Percentiles rank a stretch among this genome's conserved stretches.
phyloP scores from a whole-genome alignment of 1,140 invertebrate species.

The Triops longicaudatus region DNA sequence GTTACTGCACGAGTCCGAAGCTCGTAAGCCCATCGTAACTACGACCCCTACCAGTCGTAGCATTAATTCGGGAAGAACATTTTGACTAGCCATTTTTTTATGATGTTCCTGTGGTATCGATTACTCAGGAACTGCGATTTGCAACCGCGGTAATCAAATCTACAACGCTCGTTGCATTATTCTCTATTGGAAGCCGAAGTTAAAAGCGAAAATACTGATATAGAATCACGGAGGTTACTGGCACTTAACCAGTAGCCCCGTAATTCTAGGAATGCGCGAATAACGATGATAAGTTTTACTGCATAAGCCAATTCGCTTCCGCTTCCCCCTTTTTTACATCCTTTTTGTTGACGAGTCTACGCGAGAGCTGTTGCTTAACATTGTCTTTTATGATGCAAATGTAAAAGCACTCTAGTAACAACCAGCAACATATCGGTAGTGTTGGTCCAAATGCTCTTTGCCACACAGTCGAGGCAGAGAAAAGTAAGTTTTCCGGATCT shows the following conservation, averaged over 20 bases:
- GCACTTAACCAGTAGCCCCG: too few species aligned
- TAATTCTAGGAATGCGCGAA: too few species aligned
- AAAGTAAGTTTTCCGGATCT: constrained; percentile 12
- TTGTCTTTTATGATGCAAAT: constrained; percentile 9
- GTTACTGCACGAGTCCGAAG: neutral
- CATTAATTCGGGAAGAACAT: neutral
- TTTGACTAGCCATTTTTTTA: neutral
- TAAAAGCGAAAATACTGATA: too few species aligned
- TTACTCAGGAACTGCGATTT: neutral
- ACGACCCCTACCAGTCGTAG: neutral
- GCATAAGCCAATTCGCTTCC: neutral
- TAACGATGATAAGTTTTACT: neutral
- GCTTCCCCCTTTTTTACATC: neutral
- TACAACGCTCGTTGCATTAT: too few species aligned
- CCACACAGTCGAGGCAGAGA: neutral
- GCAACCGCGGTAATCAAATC: neutral
- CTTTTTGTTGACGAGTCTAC: neutral
- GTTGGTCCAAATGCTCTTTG: constrained; percentile 12
- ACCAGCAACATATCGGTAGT: neutral
- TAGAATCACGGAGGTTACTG: too few species aligned
- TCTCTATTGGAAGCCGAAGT: too few species aligned
- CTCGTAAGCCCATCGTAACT: neutral
- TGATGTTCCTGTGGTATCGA: too few species aligned
- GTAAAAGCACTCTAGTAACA: neutral
- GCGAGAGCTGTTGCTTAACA: neutral